These are phyloP conservation scores for Acanthosepion esculentum DNA, from an alignment of 2,888 invertebrate genomes.

Conservation along the genomic window DNA sequence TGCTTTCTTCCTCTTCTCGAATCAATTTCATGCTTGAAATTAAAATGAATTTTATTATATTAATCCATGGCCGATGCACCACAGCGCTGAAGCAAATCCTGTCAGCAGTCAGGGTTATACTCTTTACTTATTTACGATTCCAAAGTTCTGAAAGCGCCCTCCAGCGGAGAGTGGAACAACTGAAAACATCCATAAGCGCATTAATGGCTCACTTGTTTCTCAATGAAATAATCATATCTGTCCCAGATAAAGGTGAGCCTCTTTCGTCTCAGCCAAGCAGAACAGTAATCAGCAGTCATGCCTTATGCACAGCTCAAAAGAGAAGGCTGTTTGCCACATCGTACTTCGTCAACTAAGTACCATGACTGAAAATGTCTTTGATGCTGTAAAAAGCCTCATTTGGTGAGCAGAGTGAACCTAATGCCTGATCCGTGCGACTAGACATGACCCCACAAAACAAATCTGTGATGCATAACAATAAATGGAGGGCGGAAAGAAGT, in stretches of 20 bases:
- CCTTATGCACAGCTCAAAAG: background rate
- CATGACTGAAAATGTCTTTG: background rate
- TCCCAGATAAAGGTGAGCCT: slow-evolving; percentile 21
- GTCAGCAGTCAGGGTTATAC: background rate
- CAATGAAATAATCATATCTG: background rate
- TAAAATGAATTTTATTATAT: background rate
- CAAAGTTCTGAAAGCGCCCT: background rate
- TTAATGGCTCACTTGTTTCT: background rate
- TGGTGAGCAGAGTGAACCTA: slow-evolving; percentile 33
- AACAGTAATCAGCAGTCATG: background rate
- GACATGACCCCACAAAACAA: background rate
- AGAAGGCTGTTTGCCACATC: background rate
- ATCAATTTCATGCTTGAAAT: background rate
- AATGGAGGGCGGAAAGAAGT: background rate
- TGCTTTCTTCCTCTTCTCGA: background rate
- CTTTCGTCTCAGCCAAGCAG: background rate
- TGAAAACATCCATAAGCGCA: background rate
- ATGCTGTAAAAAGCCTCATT: slow-evolving; percentile 33
- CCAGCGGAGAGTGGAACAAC: background rate
- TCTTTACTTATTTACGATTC: background rate
- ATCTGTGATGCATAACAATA: background rate
- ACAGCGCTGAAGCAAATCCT: background rate
- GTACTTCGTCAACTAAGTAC: slow-evolving; percentile 2
- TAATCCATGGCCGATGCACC: background rate
- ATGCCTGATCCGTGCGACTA: slow-evolving; percentile 11